Evolutionary conservation across 2,888 invertebrate genomes (phyloP).

Genomic region (Spicauda simplicius): DNA sequence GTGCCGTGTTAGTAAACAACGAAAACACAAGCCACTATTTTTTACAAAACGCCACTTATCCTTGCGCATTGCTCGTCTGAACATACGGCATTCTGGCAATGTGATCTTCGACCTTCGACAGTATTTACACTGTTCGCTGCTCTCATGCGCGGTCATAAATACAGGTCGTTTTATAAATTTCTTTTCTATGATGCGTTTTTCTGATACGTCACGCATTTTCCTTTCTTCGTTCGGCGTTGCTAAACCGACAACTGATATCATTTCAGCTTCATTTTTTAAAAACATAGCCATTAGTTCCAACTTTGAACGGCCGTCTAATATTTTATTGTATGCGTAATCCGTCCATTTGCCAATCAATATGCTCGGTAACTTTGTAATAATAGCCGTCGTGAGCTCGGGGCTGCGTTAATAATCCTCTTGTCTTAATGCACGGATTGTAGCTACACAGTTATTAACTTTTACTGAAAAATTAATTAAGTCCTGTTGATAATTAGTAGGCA

Average conservation of each 20-base stretch:
- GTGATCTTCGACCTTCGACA: conserved; percentile 13
- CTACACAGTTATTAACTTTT: conserved; percentile 33
- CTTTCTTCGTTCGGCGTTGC: background rate
- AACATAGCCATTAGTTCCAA: conserved; percentile 38
- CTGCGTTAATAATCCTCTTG: conserved; percentile 25
- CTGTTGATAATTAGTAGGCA: conserved; percentile 33
- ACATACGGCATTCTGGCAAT: conserved; percentile 18
- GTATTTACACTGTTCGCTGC: conserved; percentile 3
- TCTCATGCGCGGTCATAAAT: no score
- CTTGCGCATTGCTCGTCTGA: background rate
- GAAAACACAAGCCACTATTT: background rate
- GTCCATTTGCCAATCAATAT: conserved; percentile 39
- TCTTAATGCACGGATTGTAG: conserved; percentile 35
- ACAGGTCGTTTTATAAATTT: no score
- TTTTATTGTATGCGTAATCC: conserved; percentile 36
- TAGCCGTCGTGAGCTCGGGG: conserved; percentile 30
- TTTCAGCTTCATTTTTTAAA: conserved; percentile 19
- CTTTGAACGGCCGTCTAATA: conserved; percentile 25
- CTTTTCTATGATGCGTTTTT: no score
- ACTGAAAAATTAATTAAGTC: conserved; percentile 30
- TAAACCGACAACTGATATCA: background rate
- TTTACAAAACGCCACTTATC: background rate
- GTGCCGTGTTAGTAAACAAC: background rate
- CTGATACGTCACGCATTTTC: no score
- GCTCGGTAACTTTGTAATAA: conserved; percentile 32